Evolutionary conservation across 2,888 invertebrate genomes (phyloP).

Genomic region (Leuctra nigra): DNA sequence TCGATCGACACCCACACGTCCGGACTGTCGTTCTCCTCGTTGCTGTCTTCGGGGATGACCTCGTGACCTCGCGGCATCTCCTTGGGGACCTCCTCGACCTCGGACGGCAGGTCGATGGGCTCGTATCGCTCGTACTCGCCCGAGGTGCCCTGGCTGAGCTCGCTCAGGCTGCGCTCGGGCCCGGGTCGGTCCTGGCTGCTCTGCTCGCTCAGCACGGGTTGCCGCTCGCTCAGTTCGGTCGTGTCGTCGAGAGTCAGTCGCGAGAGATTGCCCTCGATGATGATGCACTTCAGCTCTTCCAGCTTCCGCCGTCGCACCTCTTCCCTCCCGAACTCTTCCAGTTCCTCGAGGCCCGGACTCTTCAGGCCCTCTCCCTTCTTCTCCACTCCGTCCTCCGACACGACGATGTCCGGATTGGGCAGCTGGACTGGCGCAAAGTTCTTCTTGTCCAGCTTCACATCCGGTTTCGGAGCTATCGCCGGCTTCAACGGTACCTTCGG

Average conservation of each 20-base stretch:
- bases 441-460: not conserved
- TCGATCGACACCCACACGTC: constrained; percentile 24
- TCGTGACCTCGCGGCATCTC: not conserved
- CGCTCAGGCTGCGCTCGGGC: not conserved
- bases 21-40: constrained; percentile 14
- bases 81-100: not conserved
- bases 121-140: constrained; percentile 26
- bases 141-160: constrained; percentile 10
- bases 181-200: no score
- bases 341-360: no score
- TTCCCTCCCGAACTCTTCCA: no score
- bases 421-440: constrained; percentile 4
- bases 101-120: constrained; percentile 22
- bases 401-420: not conserved
- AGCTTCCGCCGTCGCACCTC: no score
- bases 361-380: no score
- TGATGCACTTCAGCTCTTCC: no score
- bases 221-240: no score
- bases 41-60: constrained; percentile 6
- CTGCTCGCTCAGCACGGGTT: no score
- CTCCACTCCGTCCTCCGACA: not conserved
- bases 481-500: constrained; percentile 36
- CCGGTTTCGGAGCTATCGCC: constrained; percentile 38
- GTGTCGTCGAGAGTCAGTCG: no score
- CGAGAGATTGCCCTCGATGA: no score